Evolutionary conservation across 2,888 invertebrate species (phyloP).

Genomic region (Tetrapedia diversipes): DNA sequence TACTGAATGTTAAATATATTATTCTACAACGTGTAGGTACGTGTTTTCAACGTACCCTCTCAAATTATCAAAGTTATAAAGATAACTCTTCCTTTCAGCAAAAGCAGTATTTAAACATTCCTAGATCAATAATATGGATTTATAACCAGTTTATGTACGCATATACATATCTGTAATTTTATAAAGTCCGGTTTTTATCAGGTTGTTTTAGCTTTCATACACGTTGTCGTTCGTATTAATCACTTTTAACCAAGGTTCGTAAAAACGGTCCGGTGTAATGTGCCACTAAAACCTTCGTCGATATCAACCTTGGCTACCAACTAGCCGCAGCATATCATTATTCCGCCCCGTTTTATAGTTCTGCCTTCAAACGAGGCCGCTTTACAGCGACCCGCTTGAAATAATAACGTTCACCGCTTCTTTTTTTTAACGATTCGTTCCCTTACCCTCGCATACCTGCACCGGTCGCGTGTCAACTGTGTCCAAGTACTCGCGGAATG

Average conservation of each 20-base stretch:
- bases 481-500: conserved; percentile 75
- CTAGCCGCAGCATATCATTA: background rate
- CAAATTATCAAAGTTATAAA: too few species aligned
- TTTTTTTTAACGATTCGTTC: conserved; percentile 23
- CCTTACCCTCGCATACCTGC: conserved; percentile 62
- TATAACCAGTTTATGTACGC: background rate
- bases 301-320: background rate
- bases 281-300: background rate
- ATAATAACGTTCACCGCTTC: conserved; percentile 5
- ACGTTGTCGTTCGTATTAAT: background rate
- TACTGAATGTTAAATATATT: too few species aligned
- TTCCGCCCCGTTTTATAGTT: background rate
- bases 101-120: too few species aligned
- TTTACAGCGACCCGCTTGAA: conserved; percentile 4
- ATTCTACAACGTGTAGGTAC: too few species aligned
- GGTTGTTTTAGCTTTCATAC: background rate
- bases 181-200: background rate
- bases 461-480: conserved; percentile 64
- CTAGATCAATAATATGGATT: too few species aligned
- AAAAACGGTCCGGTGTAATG: background rate
- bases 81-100: too few species aligned
- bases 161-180: background rate
- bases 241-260: background rate
- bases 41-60: too few species aligned
- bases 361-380: background rate